These are phyloP conservation scores for Sebastes matsubarae DNA, from an alignment of 2,797 vertebrate genomes.

Conservation along the genomic window DNA sequence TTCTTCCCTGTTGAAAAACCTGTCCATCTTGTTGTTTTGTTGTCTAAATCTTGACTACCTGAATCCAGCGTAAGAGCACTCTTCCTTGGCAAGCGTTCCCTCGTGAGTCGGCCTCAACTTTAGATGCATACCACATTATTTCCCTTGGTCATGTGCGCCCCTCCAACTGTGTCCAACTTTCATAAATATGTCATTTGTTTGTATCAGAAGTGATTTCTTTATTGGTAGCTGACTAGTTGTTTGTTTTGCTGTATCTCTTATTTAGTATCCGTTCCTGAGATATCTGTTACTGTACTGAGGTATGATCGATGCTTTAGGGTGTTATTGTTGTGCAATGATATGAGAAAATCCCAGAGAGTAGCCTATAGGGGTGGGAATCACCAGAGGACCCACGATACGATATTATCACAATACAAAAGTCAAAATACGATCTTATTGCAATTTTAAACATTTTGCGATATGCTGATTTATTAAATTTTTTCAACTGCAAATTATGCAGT, in stretches of 20 bases:
- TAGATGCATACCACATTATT: neutral
- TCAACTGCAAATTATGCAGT: too few relatives aligned
- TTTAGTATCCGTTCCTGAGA: neutral
- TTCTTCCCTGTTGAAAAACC: too few relatives aligned
- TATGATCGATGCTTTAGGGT: neutral
- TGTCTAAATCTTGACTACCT: neutral
- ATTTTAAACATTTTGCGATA: too few relatives aligned
- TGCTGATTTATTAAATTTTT: too few relatives aligned
- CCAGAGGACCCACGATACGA: too few relatives aligned
- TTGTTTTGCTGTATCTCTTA: too few relatives aligned
- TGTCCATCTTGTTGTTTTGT: too few relatives aligned
- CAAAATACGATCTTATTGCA: too few relatives aligned
- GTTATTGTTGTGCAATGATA: neutral
- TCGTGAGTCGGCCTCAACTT: neutral
- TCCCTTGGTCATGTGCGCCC: neutral
- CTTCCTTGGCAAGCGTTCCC: neutral
- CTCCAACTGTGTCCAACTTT: too few relatives aligned
- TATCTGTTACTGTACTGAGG: neutral
- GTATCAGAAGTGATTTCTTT: neutral
- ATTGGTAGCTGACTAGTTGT: neutral
- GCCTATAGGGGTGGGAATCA: fast-evolving
- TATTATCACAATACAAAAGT: too few relatives aligned
- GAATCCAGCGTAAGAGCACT: neutral
- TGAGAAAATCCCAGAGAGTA: neutral
- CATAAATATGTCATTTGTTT: too few relatives aligned